Evolutionary conservation across 2,888 invertebrate species (phyloP).

Genomic region (Poecilobothrus nobilitatus): DNA sequence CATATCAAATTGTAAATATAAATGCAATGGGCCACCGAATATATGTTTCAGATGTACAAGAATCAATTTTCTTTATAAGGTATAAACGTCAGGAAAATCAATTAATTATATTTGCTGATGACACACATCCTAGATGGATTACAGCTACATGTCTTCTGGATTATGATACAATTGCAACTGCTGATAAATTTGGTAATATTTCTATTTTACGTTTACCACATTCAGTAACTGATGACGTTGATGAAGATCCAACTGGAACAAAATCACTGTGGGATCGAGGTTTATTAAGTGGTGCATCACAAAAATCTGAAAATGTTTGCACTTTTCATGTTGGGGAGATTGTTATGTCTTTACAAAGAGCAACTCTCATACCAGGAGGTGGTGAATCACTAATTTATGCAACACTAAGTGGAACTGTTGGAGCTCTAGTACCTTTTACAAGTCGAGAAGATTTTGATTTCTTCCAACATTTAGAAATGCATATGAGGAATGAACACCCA

Average conservation of each 20-base stretch:
- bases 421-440: conserved; percentile 88
- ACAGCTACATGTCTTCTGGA: conserved; percentile 87
- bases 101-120: conserved; percentile 95
- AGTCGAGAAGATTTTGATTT: conserved; percentile 97
- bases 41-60: conserved; percentile 91
- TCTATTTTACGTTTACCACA: conserved; percentile 82
- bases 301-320: conserved; percentile 87
- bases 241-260: conserved; percentile 98
- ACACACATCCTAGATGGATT: conserved; percentile 94
- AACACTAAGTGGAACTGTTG: conserved; percentile 87
- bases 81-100: conserved; percentile 95
- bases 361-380: conserved; percentile 93
- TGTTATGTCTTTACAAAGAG: conserved; percentile 89
- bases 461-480: conserved; percentile 99
- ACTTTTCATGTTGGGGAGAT: conserved; percentile 96
- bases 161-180: conserved; percentile 91
- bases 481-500: conserved; percentile 94
- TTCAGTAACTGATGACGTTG: conserved; percentile 92
- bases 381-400: conserved; percentile 95
- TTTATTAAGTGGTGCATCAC: conserved; percentile 90
- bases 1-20: conserved; percentile 87
- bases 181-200: conserved; percentile 97
- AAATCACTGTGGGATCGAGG: conserved; percentile 95
- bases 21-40: conserved; percentile 91
- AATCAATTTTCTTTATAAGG: conserved; percentile 91